Evolutionary conservation across 2,113 vertebrate genomes (phyloP).

Genomic region (Actenoides hombroni): DNA sequence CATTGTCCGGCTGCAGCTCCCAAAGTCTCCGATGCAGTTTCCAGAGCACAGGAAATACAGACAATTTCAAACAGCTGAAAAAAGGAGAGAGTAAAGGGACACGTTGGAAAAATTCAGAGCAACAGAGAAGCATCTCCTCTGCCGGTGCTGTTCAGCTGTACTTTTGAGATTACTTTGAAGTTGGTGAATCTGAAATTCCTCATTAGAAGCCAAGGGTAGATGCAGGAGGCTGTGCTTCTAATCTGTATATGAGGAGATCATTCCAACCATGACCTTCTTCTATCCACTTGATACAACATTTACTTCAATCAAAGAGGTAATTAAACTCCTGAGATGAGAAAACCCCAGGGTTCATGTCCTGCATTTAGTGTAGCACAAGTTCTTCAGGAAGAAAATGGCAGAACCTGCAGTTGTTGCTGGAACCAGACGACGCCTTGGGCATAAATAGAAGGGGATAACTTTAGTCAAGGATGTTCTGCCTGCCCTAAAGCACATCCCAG

Average conservation of each 20-base stretch:
- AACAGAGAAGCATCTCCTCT: background rate
- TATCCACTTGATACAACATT: slow-evolving; percentile 19
- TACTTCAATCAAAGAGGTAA: slow-evolving; percentile 44
- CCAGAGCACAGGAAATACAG: background rate
- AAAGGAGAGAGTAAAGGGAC: background rate
- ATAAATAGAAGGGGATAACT: background rate
- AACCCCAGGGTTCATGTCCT: background rate
- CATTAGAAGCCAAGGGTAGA: background rate
- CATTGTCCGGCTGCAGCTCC: background rate
- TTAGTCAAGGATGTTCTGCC: background rate
- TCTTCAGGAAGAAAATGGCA: background rate
- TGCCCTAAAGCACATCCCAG: background rate
- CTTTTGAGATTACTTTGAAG: slow-evolving; percentile 26
- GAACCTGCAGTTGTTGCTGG: background rate
- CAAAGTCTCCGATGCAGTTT: background rate
- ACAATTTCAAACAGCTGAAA: background rate
- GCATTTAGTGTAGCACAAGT: background rate
- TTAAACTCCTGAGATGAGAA: slow-evolving; percentile 45
- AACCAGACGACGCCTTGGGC: background rate
- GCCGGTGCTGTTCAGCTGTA: background rate
- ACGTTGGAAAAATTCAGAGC: background rate
- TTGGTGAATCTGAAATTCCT: background rate
- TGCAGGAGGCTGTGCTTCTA: background rate
- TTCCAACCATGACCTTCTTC: slow-evolving; percentile 6
- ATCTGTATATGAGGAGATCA: background rate